Base-by-base conservation (phyloP, 2,113 vertebrate species). In the Odocoileus hemionus region DNA sequence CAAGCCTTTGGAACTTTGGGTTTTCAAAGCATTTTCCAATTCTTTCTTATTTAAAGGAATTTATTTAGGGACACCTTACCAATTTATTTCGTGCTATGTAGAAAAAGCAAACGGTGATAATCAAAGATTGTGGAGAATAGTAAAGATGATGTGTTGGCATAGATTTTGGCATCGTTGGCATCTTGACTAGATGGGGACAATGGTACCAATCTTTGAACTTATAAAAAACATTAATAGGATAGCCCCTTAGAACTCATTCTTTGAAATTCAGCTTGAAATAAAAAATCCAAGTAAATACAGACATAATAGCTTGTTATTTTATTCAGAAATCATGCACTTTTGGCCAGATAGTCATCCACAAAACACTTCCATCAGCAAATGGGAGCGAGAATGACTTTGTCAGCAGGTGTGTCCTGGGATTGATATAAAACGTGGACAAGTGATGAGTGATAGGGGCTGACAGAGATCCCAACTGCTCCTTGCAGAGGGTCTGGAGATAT, bases 221-320 rank as follows among this genome's bases (percentile, higher is more conserved):
- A 67, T 13, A 17, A 93, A 64, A 2, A 33, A 45, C 80, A 8
- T 60, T 43, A 55, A 45, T 67, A 64, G 23, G 26, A 36, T 52
- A 64, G 10, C 5, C 9, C 28, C 45, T 19, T 52, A 85, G 57
- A 78, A 36, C n/a, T 7, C 17, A 80, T 82, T 39, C 21, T 95
- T 97, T 87, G 95, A 82, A 95, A 93, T 28, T 89, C 47, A 74
- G 6, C 33, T 96, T 94, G 9, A 85, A 94, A 45, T n/a, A 45
- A 28, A 55, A 95, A 92, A 54, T 15, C 55, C 54, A 95, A 43
- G 11, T 91, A 60, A 60, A 83, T 76, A 47, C 9, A 79, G 88
- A 64, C 25, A 54, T 16, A 78, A 60, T 39, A 85, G 70, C 39
- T 78, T 85, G 39, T 78, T 64, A 19, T 57, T 84, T 80, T 87